Evolutionary conservation across 2,113 vertebrate species (phyloP).

Genomic region (Rhea pennata): DNA sequence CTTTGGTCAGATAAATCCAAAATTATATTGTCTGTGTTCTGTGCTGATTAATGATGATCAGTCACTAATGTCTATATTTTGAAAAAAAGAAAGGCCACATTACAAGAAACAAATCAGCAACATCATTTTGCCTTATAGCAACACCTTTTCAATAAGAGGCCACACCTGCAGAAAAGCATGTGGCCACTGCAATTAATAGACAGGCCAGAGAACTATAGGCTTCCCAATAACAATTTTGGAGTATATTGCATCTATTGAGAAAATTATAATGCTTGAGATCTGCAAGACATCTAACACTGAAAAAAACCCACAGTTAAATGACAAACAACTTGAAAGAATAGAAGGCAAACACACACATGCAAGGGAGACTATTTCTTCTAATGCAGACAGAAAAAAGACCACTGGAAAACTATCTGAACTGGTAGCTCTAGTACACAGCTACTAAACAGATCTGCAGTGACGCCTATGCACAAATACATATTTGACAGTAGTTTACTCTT

Average conservation of each 20-base stretch:
- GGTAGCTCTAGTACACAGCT: neutral
- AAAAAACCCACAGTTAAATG: neutral
- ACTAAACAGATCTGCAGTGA: neutral
- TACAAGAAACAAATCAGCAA: neutral
- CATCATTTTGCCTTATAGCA: neutral
- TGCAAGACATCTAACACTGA: neutral
- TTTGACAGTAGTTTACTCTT: fast-evolving
- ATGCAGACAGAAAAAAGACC: fast-evolving
- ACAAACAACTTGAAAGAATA: neutral
- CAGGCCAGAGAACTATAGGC: neutral
- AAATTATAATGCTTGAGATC: neutral
- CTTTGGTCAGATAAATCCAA: neutral
- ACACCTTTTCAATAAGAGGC: neutral
- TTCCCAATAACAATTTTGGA: fast-evolving
- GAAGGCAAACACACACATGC: neutral
- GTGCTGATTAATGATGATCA: neutral
- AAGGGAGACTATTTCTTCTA: neutral
- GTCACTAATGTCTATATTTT: neutral
- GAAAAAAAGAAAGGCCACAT: neutral
- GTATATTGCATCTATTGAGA: neutral
- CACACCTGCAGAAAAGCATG: neutral
- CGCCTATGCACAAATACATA: neutral
- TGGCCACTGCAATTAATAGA: neutral
- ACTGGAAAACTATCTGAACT: neutral
- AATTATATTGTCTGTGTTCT: too few relatives aligned